phyloP scores from a whole-genome alignment of 30 jellyfish, hydroid and myxozoan species.

The Turritopsis dohrnii region DNA sequence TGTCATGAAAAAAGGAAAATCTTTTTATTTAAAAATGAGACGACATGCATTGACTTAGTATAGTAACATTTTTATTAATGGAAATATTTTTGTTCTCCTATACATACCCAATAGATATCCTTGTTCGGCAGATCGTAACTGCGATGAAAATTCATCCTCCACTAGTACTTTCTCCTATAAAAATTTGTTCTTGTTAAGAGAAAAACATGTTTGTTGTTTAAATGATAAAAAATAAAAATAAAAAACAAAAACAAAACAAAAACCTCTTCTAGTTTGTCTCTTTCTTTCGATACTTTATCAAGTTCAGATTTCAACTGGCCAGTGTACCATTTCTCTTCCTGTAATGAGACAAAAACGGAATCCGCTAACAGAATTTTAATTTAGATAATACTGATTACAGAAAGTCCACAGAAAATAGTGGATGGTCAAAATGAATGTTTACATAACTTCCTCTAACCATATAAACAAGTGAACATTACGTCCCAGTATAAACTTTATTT shows the following conservation, averaged over 20 bases:
- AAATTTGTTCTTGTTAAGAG: neutral
- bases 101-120: slow-evolving; percentile 77
- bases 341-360: neutral
- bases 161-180: slow-evolving; percentile 64
- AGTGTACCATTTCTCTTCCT: slow-evolving; percentile 98
- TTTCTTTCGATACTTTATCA: slow-evolving; percentile 59
- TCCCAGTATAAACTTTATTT: too few species aligned
- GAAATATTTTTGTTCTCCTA: neutral
- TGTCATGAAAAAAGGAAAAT: too few species aligned
- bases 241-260: neutral
- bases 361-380: too few species aligned
- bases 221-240: neutral
- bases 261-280: slow-evolving; percentile 91
- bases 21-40: too few species aligned
- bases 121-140: slow-evolving; percentile 90
- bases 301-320: slow-evolving; percentile 79
- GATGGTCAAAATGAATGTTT: too few species aligned
- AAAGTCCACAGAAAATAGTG: too few species aligned
- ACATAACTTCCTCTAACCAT: too few species aligned
- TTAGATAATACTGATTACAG: too few species aligned
- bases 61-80: neutral
- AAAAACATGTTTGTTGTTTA: neutral
- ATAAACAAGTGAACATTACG: too few species aligned
- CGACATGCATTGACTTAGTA: too few species aligned
- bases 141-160: slow-evolving; percentile 71